Evolutionary conservation across 2,888 invertebrate genomes (phyloP).

Genomic region (Watsonalla cultraria): DNA sequence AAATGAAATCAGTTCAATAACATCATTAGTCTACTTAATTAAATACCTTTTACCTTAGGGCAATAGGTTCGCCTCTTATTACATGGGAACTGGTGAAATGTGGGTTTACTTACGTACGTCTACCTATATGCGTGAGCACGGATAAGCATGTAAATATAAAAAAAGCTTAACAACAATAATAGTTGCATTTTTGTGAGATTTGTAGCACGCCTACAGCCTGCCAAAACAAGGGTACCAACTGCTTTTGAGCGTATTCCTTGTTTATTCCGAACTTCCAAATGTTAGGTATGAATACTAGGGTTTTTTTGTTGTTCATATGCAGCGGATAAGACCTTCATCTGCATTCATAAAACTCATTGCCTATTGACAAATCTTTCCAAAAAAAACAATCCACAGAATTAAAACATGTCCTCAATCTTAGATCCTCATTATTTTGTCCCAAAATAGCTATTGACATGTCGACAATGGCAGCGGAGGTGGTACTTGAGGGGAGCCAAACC

Average conservation of each 20-base stretch:
- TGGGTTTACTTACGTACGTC: too few relatives aligned
- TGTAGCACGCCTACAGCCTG: too few relatives aligned
- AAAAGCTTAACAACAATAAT: background rate
- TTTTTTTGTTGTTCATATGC: background rate
- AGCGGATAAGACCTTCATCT: background rate
- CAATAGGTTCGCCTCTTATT: too few relatives aligned
- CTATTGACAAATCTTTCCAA: background rate
- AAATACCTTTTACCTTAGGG: too few relatives aligned
- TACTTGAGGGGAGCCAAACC: slow-evolving; percentile 45
- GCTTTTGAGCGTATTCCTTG: background rate
- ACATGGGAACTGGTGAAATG: too few relatives aligned
- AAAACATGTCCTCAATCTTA: slow-evolving; percentile 21
- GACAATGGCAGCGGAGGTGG: slow-evolving; percentile 50
- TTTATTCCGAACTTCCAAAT: background rate
- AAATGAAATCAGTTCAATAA: too few relatives aligned
- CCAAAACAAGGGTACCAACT: too few relatives aligned
- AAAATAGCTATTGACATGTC: slow-evolving; percentile 33
- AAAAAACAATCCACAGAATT: background rate
- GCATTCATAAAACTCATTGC: background rate
- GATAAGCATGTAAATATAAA: too few relatives aligned
- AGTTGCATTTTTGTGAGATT: background rate
- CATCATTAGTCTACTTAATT: too few relatives aligned
- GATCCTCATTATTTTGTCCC: slow-evolving; percentile 34
- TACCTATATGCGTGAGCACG: too few relatives aligned
- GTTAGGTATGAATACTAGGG: background rate